Base-by-base conservation (phyloP, 2,113 vertebrate genomes). In the Sylvia atricapilla region DNA sequence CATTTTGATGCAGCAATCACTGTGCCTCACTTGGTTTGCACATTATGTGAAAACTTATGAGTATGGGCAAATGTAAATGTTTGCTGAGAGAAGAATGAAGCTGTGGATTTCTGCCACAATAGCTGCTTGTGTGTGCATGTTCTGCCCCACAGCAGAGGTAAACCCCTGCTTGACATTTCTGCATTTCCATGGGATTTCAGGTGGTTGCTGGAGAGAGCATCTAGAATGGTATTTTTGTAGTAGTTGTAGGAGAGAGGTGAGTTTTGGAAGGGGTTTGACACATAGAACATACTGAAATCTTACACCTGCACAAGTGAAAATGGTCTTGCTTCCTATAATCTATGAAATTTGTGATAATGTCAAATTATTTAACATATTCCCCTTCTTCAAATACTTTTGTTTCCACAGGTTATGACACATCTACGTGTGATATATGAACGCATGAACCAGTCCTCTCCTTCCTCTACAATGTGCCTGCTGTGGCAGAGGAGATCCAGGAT, bases 371-470 rank as follows among this genome's bases (percentile, higher is more conserved):
- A 9, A 24, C 23, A 14, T 55, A 50, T 68, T 80, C 5, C 15
- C 11, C 25, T 86, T 16, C 62, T 85, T 88, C 16, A 12, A 88
- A 81, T 95, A 22, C 28, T 90, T 94, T 43, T 84, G 10, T 96
- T 86, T 95, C 56, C 44, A 0, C 44, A 99, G 99, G 99, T 99
- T 53, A 98, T 99, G 98, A 99, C 99, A 49, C 99, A 99, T 96
- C 98, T 99, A 93, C 99, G 99, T 52, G 99, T 99, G 91, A 99
- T 99, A 67, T 99, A 99, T 39, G 99, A 99, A 91, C 98, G 99
- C 64, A 99, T 99, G 99, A 99, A 99, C 97, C 99, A 99, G 97
- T 99, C 99, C 98, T 99, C 74, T 99, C 98, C 23, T 98, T 99
- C 84, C 99, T 99, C 73, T 99, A 99, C 98, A 99, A 99, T 23